Base-by-base conservation (phyloP, 2,888 invertebrate genomes). In the Phyllotreta striolata region DNA sequence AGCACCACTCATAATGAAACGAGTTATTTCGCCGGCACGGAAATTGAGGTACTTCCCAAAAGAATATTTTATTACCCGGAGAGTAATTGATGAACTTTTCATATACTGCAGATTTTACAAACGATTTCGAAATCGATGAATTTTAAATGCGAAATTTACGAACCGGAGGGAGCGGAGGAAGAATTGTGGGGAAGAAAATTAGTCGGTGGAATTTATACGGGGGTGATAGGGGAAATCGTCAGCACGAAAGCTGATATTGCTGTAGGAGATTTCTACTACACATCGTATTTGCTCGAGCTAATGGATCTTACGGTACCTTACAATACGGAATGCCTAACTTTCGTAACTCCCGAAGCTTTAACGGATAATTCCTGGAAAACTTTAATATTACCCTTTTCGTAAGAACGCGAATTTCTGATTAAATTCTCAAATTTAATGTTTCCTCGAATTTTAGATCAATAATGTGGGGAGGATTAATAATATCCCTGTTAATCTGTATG, bases 351-450 rank as follows among this genome's bases (percentile, higher is more conserved):
- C 0, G 93, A 93, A 80, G 88, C 92, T 0, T 82, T 90, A 12
- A 87, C 87, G 1, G 92, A 93, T 76, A 92, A 92, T 73, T 91
- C 93, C 0, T 93, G 93, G 93, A 90, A 90, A 78, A 91, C 93
- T 0, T 83, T 94, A 6, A 89, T 93, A 73, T 81, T 91, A 70
- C 93, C 93, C 0, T 93, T 93, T 75, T 89, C 86, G 92, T 90
- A 83, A 80, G 82, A 76, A 55, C 35, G 10, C 8, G 34, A 38
- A 4, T 13, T 10, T 55, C 6, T 24, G 34, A 37, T 47, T n/a
- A 4, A 10, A 13, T 52, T 37, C 40, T 34, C 63, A 7, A 41
- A 41, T 57, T 51, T 49, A 37, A 66, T 55, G 47, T 38, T 8
- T 40, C 34, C 12, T 55, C 52, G 34, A 38, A 39, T 78, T 83